Evolutionary conservation across 2,113 vertebrate species (phyloP), one percentile per base, ranked within the genome.

Genomic region (Mystacornis crossleyi): DNA sequence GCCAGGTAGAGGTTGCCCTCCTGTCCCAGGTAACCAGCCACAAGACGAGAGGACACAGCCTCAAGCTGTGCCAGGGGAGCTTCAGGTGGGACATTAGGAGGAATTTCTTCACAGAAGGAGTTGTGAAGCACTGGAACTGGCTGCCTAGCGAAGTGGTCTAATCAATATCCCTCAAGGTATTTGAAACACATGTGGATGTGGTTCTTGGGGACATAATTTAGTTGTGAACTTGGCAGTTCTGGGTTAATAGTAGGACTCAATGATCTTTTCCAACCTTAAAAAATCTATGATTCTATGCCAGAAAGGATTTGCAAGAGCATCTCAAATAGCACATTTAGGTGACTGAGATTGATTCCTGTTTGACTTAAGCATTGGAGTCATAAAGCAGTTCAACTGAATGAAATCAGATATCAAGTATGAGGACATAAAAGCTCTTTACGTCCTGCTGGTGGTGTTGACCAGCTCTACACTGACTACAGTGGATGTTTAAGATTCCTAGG

Each of bases 11-110:
- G 5, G 3, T 20, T 8, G 3, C 45, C 4, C 12, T 48, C 14
- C 31, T 61, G 17, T 19, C 9, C 54, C 14, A 42, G 20, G 9
- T 16, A 45, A 26, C 11, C 40, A 40, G 9, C 0, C 0, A 25
- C 19, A 40, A 20, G 24, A 47, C 3, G 2, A 60, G 38, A 53
- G 20, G 24, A 34, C 4, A 6, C 11, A 54, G 4, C 29, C 34
- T 61, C 47, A 26, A 13, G 29, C 11, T 53, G 38, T 20, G 14
- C n/a, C 20, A 34, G 45, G 4, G 10, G 24, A 74, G 8, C 10
- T n/a, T 45, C 45, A 67, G 45, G 14, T 21, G 31, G 17, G 47
- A 40, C 13, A 8, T 45, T 21, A 12, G 38, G 45, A 47, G 25
- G 14, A 69, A 54, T 34, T 69, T 61, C 19, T 60, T 47, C n/a